These are phyloP conservation scores for Cynaeus angustus DNA, from an alignment of 2,888 invertebrate species.

Conservation along the genomic window DNA sequence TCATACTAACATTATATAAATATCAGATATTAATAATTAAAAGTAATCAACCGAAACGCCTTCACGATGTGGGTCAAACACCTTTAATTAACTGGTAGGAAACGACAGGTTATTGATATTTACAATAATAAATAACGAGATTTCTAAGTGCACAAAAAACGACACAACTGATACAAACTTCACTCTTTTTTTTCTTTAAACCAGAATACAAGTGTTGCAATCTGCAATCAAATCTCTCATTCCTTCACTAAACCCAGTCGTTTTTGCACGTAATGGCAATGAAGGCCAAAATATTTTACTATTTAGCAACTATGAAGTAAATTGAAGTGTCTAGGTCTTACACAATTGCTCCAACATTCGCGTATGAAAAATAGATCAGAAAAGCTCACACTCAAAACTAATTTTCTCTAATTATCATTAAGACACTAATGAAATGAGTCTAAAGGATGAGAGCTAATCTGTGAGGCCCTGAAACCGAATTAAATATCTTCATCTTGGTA, in stretches of 20 bases:
- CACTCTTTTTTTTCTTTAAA: neutral
- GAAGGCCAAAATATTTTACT: constrained; percentile 35
- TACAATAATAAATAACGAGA: too few relatives aligned
- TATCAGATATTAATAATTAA: too few relatives aligned
- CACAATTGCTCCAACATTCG: neutral
- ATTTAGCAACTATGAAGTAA: constrained; percentile 23
- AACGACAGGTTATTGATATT: too few relatives aligned
- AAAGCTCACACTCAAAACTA: neutral
- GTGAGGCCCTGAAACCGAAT: constrained; percentile 58
- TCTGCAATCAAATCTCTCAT: neutral
- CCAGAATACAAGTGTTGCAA: neutral
- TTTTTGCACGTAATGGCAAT: constrained; percentile 17
- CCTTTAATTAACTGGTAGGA: neutral
- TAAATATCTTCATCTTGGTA: constrained; percentile 48
- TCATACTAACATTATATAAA: too few relatives aligned
- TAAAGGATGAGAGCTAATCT: constrained; percentile 52
- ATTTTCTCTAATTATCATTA: constrained; percentile 45
- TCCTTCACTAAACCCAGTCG: constrained; percentile 6
- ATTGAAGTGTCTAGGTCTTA: constrained; percentile 18
- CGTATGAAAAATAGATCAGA: constrained; percentile 1
- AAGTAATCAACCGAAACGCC: too few relatives aligned
- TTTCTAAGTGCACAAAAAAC: too few relatives aligned
- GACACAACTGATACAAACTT: too few relatives aligned
- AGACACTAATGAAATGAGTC: constrained; percentile 31
- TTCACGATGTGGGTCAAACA: constrained; percentile 14